Evolutionary conservation across 2,888 invertebrate species (phyloP).

Genomic region (Carpatolechia fugitivella): DNA sequence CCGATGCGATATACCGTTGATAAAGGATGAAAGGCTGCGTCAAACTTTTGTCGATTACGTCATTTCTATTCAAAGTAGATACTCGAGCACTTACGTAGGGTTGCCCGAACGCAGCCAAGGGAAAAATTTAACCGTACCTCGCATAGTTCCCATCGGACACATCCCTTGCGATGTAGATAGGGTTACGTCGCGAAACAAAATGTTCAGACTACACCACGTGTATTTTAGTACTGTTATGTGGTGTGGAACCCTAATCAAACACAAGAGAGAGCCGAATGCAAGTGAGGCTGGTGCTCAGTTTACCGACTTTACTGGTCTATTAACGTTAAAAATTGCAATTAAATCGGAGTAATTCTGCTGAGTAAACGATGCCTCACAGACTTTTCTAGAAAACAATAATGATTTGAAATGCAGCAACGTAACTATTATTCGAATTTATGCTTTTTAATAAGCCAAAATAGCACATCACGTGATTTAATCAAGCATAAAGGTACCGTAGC

Average conservation of each 20-base stretch:
- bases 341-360: constrained; percentile 4
- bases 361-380: constrained; percentile 11
- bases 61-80: constrained; percentile 63
- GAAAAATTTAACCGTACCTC: constrained; percentile 28
- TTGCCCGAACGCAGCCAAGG: constrained; percentile 37
- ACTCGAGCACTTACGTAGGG: constrained; percentile 37
- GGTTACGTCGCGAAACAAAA: constrained; percentile 36
- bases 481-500: background rate
- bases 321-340: constrained; percentile 16
- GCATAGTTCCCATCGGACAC: constrained; percentile 35
- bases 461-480: background rate
- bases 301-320: constrained; percentile 1
- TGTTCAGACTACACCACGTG: constrained; percentile 32
- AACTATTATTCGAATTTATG: background rate
- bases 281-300: background rate
- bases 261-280: no score
- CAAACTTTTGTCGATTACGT: constrained; percentile 54
- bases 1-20: constrained; percentile 41
- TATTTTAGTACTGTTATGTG: constrained; percentile 26
- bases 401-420: background rate
- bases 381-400: background rate
- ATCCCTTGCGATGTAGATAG: constrained; percentile 54
- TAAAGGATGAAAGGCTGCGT: constrained; percentile 49
- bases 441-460: background rate
- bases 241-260: constrained; percentile 8